These are phyloP conservation scores for Zaprionus gabonicus DNA, from an alignment of 1,140 invertebrate genomes.

Conservation along the genomic window DNA sequence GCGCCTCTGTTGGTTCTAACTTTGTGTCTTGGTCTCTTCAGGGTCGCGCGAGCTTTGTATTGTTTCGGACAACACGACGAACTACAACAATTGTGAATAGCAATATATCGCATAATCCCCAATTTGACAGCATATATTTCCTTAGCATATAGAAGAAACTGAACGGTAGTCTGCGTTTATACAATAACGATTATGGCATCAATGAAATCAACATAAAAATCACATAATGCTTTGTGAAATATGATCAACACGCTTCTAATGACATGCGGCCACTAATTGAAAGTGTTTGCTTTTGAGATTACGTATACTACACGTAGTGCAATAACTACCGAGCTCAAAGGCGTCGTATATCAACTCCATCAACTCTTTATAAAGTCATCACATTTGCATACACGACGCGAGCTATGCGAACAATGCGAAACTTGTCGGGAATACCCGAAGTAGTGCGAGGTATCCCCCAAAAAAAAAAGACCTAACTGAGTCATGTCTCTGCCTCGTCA, in stretches of 20 bases:
- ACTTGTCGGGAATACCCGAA: conserved; percentile 37
- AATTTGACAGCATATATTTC: background rate
- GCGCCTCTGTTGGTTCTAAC: background rate
- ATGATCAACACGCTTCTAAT: conserved; percentile 22
- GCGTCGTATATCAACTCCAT: conserved; percentile 22
- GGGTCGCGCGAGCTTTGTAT: background rate
- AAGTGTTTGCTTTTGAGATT: conserved; percentile 19
- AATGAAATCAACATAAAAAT: conserved; percentile 27
- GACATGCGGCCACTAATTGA: conserved; percentile 22
- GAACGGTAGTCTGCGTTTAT: background rate
- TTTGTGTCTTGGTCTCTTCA: background rate
- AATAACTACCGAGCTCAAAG: conserved; percentile 3
- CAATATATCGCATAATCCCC: background rate
- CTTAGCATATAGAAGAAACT: background rate
- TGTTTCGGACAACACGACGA: background rate
- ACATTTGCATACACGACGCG: conserved; percentile 3
- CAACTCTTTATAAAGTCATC: conserved; percentile 21
- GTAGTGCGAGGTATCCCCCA: background rate
- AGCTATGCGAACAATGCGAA: background rate
- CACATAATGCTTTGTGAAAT: conserved; percentile 11
- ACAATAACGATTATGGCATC: conserved; percentile 18
- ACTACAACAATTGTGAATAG: background rate
- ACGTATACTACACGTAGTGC: conserved; percentile 12
- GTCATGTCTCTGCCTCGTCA: background rate
- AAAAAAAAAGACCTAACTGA: background rate